phyloP scores from a whole-genome alignment of 2,797 vertebrate genomes.

The Steatocranus sp. region DNA sequence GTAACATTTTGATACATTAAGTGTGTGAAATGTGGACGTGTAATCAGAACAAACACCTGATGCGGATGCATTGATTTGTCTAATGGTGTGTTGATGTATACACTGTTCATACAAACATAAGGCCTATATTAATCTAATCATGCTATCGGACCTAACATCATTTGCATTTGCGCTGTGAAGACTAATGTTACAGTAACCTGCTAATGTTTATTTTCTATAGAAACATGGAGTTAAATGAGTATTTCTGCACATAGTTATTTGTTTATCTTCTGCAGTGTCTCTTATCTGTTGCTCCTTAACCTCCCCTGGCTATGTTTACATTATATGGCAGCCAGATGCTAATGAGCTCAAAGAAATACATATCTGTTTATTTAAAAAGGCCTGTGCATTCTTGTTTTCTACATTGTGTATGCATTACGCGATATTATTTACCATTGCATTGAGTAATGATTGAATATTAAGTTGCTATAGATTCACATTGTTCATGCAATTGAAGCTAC shows the following conservation, averaged over 20 bases:
- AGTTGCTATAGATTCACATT: neutral
- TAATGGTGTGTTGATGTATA: slow-evolving; percentile 28
- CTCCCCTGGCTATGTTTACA: slow-evolving; percentile 70
- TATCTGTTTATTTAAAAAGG: slow-evolving; percentile 43
- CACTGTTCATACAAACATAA: slow-evolving; percentile 30
- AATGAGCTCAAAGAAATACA: slow-evolving; percentile 30
- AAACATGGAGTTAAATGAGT: slow-evolving; percentile 25
- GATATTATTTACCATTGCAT: slow-evolving; percentile 12
- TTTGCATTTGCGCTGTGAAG: slow-evolving; percentile 69
- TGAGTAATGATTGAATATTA: neutral
- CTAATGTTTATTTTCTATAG: slow-evolving; percentile 58
- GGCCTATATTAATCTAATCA: slow-evolving; percentile 45
- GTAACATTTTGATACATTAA: slow-evolving; percentile 31
- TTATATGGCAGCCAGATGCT: slow-evolving; percentile 50
- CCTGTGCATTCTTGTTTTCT: slow-evolving; percentile 22
- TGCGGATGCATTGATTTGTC: slow-evolving; percentile 46
- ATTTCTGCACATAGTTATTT: slow-evolving; percentile 37
- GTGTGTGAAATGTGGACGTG: slow-evolving; percentile 3
- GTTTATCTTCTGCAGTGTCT: neutral
- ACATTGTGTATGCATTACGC: slow-evolving; percentile 27
- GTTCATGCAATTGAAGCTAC: neutral
- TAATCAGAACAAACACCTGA: slow-evolving; percentile 47
- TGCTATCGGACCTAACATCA: slow-evolving; percentile 68
- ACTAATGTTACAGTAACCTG: slow-evolving; percentile 46
- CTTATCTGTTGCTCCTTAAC: slow-evolving; percentile 18